Conservation (phyloP, 2,113 vertebrate genomes). For the Gymnocephalus cernua region DNA sequence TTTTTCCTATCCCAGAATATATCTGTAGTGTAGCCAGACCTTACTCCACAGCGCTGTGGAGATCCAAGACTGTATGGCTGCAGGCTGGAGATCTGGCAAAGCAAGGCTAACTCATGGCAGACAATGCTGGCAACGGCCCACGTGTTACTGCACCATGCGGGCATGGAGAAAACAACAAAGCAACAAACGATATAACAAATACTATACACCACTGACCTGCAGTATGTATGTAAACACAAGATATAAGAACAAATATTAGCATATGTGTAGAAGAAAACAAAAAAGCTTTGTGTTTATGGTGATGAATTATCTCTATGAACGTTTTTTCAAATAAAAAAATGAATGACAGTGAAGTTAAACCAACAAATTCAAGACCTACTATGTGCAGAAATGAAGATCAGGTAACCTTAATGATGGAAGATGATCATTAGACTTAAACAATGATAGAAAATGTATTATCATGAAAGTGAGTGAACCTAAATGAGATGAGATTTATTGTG, state of each 20-base stretch:
- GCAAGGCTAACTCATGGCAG: neutral
- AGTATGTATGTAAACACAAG: neutral
- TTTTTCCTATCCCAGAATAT: too few relatives aligned
- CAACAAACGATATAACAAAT: neutral
- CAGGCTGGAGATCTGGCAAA: too few relatives aligned
- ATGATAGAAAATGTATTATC: neutral
- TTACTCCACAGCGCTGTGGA: too few relatives aligned
- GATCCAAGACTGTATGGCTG: too few relatives aligned
- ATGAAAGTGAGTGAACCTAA: conserved; percentile 2
- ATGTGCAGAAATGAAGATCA: neutral
- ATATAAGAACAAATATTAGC: neutral
- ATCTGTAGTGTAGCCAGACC: too few relatives aligned
- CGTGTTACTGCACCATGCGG: neutral
- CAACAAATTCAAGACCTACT: neutral
- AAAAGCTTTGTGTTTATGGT: neutral
- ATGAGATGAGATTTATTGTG: conserved; percentile 19
- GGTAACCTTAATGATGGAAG: neutral
- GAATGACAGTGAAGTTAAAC: neutral
- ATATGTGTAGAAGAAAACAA: neutral
- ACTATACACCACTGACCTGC: neutral
- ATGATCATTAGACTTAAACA: conserved; percentile 3
- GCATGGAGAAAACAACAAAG: neutral
- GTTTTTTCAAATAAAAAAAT: neutral
- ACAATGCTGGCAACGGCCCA: neutral
- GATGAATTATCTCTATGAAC: neutral